These are phyloP conservation scores for Aphrocallistes beatrix DNA, from an alignment of 37 sponge, comb jelly and placozoan species.

Conservation along the genomic window DNA sequence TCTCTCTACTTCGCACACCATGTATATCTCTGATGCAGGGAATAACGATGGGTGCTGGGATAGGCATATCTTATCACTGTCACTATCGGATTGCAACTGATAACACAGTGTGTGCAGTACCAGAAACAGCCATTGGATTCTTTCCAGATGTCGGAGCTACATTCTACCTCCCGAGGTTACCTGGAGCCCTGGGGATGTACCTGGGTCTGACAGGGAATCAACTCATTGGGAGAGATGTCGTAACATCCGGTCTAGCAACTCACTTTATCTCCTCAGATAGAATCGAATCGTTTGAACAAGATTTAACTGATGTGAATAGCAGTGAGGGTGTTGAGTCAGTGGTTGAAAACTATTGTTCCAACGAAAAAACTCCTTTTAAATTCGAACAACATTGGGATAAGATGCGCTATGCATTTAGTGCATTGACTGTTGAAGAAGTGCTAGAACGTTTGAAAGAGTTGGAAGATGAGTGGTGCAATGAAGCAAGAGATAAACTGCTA, in stretches of 20 bases:
- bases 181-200: background rate
- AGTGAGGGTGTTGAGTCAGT: background rate
- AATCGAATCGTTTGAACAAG: background rate
- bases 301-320: background rate
- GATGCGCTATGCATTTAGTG: background rate
- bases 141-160: background rate
- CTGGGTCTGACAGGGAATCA: background rate
- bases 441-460: background rate
- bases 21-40: background rate
- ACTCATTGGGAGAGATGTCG: background rate
- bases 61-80: background rate
- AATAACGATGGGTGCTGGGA: background rate
- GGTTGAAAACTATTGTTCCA: background rate
- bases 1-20: background rate
- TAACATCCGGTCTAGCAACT: background rate
- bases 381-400: background rate
- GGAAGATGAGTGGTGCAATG: background rate
- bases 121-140: background rate
- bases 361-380: background rate
- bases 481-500: background rate
- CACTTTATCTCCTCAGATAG: background rate
- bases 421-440: background rate
- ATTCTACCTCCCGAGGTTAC: background rate
- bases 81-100: background rate
- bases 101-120: background rate